Base-by-base conservation (phyloP, 2,113 vertebrate genomes). In the Corvus hawaiiensis region DNA sequence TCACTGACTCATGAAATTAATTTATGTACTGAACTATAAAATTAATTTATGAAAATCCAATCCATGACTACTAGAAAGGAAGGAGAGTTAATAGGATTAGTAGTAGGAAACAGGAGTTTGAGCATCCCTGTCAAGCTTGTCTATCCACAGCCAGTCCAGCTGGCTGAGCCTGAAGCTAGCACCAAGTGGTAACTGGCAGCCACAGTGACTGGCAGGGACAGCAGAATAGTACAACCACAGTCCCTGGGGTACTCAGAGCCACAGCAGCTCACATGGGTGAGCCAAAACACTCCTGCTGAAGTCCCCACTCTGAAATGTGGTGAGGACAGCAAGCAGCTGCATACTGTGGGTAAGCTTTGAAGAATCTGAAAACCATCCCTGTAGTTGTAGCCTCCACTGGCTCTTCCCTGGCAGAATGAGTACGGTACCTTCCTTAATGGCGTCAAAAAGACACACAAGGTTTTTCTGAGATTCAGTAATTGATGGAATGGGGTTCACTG, bases 41-140 rank as follows among this genome's bases (percentile, higher is more conserved):
- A 95, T 95, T 97, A 96, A 97, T 94, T 94, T 94, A 95, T 93
- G 91, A 96, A 96, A 97, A 96, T 94, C 90, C 76, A 97, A 68
- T 67, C 92, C 76, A 76, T 80, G 93, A 91, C 93, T 91, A 68
- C 79, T 78, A 94, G 91, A 81, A 96, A 97, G 92, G 87, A 93
- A 95, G 84, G 55, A 66, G 54, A 89, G 43, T 74, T 94, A 97
- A 96, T 85, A 95, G 92, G 94, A 96, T 97, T 96, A 97, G 90
- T 69, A 77, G 90, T 44, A 83, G 73, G 82, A 76, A 95, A 91
- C 93, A 95, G 89, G 90, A 92, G 74, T 92, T 79, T 71, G 91
- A 94, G 64, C 73, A 63, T 71, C 55, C 80, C 93, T 7, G 17
- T 92, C 93, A 93, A 74, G 72, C 74, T 85, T 71, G 82, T 87